Evolutionary conservation across 1,140 invertebrate species (phyloP).

Genomic region (Theocolax elegans): DNA sequence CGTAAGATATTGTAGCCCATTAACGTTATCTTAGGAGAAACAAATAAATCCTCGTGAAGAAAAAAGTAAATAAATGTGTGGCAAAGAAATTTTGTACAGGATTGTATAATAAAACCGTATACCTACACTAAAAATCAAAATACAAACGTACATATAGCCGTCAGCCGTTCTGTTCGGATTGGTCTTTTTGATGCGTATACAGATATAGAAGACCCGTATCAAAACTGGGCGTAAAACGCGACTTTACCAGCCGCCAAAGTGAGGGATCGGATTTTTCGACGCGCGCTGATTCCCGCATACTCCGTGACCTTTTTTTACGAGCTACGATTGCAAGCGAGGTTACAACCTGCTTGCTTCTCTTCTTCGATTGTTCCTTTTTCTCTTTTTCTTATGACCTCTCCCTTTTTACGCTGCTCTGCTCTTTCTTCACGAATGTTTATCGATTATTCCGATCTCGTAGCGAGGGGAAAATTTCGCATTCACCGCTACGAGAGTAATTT

Average conservation of each 20-base stretch:
- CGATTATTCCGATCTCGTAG: slow-evolving; percentile 40
- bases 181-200: no score
- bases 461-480: slow-evolving; percentile 30
- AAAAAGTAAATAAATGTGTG: no score
- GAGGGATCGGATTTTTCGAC: slow-evolving; percentile 36
- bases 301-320: slow-evolving; percentile 27
- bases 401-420: background rate
- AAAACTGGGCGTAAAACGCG: slow-evolving; percentile 1
- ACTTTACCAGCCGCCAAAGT: slow-evolving; percentile 35
- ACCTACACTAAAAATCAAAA: no score
- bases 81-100: no score
- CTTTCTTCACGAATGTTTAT: slow-evolving; percentile 23
- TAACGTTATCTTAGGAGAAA: no score
- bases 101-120: no score
- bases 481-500: slow-evolving; percentile 31
- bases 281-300: background rate
- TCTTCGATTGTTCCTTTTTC: background rate
- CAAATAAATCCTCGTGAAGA: no score
- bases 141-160: no score
- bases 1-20: no score
- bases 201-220: no score
- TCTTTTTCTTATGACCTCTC: background rate
- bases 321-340: slow-evolving; percentile 10
- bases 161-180: no score
- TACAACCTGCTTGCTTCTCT: slow-evolving; percentile 20